Base-by-base conservation (phyloP, 2,888 invertebrate genomes). In the Theodoxus fluviatilis region DNA sequence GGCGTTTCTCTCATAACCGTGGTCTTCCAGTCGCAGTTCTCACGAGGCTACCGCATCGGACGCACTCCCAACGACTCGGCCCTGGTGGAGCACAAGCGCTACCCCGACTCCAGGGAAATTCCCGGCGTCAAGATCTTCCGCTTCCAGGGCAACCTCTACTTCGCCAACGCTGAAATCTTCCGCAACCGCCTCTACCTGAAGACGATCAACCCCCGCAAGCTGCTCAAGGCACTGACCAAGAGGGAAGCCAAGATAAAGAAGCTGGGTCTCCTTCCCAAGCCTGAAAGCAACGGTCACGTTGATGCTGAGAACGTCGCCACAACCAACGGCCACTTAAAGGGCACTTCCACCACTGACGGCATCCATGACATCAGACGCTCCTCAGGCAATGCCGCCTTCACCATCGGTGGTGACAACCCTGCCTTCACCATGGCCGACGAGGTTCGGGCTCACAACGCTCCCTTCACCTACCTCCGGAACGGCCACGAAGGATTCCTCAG, bases 141-240 rank as follows among this genome's bases (percentile, higher is more conserved):
- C 18, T 85, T 83, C 74, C 82, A 85, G 59, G 80, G 83, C 1
- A 80, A 80, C 35, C 72, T 86, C 22, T 85, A 82, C 74, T 86
- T 84, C 69, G 85, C 83, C 7, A 86, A 82, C 69, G 83, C 83
- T 1, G 85, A 86, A 70, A 81, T 81, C 28, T 86, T 86, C 78
- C 78, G 84, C 33, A 79, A 74, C 66, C 74, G 78, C 4, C 74
- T 86, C 57, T 85, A 84, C 73, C 74, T 75, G 35, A 72, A 75
- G n/a, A 84, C 85, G 0, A 77, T 84, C 6, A 82, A 84, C 70
- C 84, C 85, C 0, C 74, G 81, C 66, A 82, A 82, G 69, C 71
- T 81, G 35, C 72, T 83, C 59, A 82, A 82, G 73, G 78, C 79
- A 49, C 70, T 82, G 37, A 80, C 80, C 71, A 83, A 83, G 57